These are phyloP conservation scores for Drosophila kuntzei DNA, from an alignment of 2,888 invertebrate species.

Conservation along the genomic window DNA sequence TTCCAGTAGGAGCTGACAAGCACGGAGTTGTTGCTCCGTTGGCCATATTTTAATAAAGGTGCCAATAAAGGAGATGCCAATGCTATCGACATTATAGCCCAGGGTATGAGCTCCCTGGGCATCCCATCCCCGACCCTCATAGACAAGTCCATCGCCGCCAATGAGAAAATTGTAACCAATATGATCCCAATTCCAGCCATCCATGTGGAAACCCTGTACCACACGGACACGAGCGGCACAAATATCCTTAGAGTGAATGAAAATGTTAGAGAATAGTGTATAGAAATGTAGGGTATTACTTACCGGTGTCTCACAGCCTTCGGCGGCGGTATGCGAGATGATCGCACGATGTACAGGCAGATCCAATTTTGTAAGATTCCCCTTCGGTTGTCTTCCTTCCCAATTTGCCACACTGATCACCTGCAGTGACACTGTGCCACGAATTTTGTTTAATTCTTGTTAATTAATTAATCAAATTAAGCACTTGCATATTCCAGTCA, in stretches of 20 bases:
- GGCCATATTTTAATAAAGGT: constrained; percentile 88
- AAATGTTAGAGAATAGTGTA: neutral
- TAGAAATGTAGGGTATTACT: constrained; percentile 14
- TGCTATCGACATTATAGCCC: constrained; percentile 89
- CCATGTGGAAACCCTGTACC: constrained; percentile 89
- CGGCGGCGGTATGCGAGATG: constrained; percentile 89
- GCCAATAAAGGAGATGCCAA: constrained; percentile 91
- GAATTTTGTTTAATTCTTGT: constrained; percentile 22
- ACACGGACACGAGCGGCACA: constrained; percentile 86
- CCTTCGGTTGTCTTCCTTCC: constrained; percentile 88
- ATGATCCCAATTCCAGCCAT: constrained; percentile 88
- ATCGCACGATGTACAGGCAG: constrained; percentile 87
- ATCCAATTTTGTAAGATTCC: constrained; percentile 85
- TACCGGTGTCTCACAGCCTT: constrained; percentile 87
- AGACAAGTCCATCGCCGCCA: constrained; percentile 91
- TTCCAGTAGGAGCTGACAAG: constrained; percentile 88
- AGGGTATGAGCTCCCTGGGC: constrained; percentile 90
- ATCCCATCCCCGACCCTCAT: constrained; percentile 92
- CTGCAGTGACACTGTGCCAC: constrained; percentile 83
- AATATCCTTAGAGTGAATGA: constrained; percentile 84
- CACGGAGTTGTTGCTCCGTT: constrained; percentile 87
- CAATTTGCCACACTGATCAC: constrained; percentile 88
- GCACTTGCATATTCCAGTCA: constrained; percentile 80
- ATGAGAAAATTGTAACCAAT: constrained; percentile 92
- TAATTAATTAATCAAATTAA: constrained; percentile 31